Percentiles rank a stretch among this genome's conserved stretches.
phyloP scores from a whole-genome alignment of 2,888 invertebrate species.

The Pecten maximus region DNA sequence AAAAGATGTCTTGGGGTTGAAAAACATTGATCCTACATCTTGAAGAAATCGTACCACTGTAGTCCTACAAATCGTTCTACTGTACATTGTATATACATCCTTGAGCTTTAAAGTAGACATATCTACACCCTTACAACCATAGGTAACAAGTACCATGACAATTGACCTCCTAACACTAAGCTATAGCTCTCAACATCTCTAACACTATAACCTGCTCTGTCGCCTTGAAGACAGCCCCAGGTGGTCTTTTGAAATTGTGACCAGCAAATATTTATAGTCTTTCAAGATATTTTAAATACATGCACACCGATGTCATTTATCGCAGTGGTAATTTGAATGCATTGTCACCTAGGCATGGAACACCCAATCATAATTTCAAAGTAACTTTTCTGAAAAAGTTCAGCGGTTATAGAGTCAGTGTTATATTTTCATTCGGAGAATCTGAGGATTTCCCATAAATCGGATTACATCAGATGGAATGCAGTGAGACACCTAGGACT shows the following conservation, averaged over 20 bases:
- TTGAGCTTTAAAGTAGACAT: background rate
- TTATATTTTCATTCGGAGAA: background rate
- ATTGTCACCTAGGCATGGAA: background rate
- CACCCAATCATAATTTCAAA: background rate
- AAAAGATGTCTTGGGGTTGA: no score
- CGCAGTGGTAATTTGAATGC: background rate
- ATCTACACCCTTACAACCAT: background rate
- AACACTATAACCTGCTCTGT: background rate
- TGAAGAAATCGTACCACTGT: no score
- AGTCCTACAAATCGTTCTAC: no score
- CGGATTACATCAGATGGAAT: background rate
- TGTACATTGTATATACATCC: background rate
- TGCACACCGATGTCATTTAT: background rate
- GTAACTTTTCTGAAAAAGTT: background rate
- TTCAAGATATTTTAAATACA: background rate
- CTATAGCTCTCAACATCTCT: background rate
- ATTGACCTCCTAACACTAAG: background rate
- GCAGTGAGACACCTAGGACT: background rate
- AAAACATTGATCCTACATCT: no score
- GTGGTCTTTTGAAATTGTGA: conserved; percentile 27
- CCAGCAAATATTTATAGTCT: background rate
- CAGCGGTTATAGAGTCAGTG: background rate
- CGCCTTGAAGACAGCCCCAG: background rate
- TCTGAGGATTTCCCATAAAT: background rate
- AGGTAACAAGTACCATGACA: background rate